phyloP scores from a whole-genome alignment of 2,888 invertebrate species.

The Nemapogon koenigi region DNA sequence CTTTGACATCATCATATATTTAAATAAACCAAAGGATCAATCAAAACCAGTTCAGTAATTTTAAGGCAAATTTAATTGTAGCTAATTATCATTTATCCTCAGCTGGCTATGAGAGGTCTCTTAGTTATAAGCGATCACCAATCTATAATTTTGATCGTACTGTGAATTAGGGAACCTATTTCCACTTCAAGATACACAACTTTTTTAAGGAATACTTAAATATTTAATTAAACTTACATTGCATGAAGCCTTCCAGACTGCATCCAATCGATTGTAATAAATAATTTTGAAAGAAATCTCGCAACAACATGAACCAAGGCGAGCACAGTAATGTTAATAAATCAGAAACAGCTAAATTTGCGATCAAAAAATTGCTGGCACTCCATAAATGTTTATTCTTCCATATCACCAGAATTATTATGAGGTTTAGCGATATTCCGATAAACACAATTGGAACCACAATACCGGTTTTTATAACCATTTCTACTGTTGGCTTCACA shows the following conservation, averaged over 20 bases:
- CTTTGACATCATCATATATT: no score
- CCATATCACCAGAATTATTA: slow-evolving; percentile 69
- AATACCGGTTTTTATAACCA: slow-evolving; percentile 64
- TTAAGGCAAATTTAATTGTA: no score
- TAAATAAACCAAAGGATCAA: no score
- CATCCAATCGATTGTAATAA: slow-evolving; percentile 77
- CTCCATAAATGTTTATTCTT: slow-evolving; percentile 69
- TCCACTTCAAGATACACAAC: background rate
- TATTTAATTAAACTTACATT: slow-evolving; percentile 54
- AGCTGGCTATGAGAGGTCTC: no score
- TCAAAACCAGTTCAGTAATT: no score
- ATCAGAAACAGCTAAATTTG: slow-evolving; percentile 78
- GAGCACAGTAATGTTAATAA: slow-evolving; percentile 70
- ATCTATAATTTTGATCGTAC: no score
- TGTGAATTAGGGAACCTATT: no score
- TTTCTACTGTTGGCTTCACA: slow-evolving; percentile 63
- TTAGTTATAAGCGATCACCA: no score
- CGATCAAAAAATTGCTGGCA: slow-evolving; percentile 75
- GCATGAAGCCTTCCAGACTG: slow-evolving; percentile 77
- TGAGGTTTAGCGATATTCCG: slow-evolving; percentile 72
- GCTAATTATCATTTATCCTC: no score
- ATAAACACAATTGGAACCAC: slow-evolving; percentile 68
- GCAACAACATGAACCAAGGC: slow-evolving; percentile 78
- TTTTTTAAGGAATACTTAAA: background rate
- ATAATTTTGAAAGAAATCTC: slow-evolving; percentile 81